Conservation (phyloP, 2,797 vertebrate species). For the Danio albolineatus region DNA sequence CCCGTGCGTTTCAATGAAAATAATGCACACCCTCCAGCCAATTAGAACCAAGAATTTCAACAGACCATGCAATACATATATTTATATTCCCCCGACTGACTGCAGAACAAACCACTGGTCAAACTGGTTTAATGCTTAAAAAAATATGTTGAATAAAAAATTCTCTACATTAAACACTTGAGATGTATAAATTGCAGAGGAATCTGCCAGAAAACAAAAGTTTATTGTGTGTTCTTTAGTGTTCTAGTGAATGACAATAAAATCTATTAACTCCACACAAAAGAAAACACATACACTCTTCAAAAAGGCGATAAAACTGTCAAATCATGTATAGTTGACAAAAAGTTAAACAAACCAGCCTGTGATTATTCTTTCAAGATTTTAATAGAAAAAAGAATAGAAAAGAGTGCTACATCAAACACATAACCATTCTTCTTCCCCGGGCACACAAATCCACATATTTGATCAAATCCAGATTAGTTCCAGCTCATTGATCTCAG, state of each 20-base stretch:
- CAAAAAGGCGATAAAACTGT: not conserved
- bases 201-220: too few relatives aligned
- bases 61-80: too few relatives aligned
- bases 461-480: conserved; percentile 67
- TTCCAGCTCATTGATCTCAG: conserved; percentile 60
- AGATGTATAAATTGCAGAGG: too few relatives aligned
- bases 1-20: too few relatives aligned
- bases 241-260: not conserved
- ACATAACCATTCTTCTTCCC: conserved; percentile 34
- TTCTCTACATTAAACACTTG: too few relatives aligned
- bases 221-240: not conserved
- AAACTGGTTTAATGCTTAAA: too few relatives aligned
- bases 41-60: too few relatives aligned
- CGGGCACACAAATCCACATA: conserved; percentile 49
- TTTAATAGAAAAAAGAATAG: not conserved
- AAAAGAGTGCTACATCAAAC: conserved; percentile 25
- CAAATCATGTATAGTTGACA: not conserved
- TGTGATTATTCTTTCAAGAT: not conserved
- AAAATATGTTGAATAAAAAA: too few relatives aligned
- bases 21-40: too few relatives aligned
- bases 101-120: too few relatives aligned
- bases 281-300: not conserved
- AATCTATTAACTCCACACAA: not conserved
- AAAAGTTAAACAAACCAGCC: not conserved
- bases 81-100: too few relatives aligned